Base-by-base conservation (phyloP, 2,797 vertebrate species). In the Ctenopoma multispine region DNA sequence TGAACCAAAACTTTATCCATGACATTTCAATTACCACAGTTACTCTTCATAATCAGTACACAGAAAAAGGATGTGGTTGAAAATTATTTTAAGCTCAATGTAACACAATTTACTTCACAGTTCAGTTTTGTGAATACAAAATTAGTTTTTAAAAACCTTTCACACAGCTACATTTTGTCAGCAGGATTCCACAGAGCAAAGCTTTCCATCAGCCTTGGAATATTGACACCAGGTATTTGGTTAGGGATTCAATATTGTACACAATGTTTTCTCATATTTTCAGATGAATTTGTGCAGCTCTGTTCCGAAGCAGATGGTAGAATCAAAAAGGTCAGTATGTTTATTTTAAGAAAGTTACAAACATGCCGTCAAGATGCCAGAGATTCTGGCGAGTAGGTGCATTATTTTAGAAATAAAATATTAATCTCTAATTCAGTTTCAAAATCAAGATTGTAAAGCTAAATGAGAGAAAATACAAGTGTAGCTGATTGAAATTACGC, bases 141-240 rank as follows among this genome's bases (percentile, higher is more conserved):
- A 60, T 61, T 1, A 69, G 68, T 60, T 76, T 79, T 72, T 62
- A 20, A 20, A 63, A 75, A 67, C 4, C 27, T 61, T 54, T 58
- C 7, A 41, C 31, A 40, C 11, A n/a, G 34, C 18, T 34, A 5
- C 17, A 31, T 65, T 69, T 56, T 43, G 41, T 40, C 46, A 46
- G 24, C 23, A 8, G 43, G 48, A 48, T 44, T 46, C 7, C 44
- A 55, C 3, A 29, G 14, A 43, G 18, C 8, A 5, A 54, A 5
- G 1, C 1, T 47, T 71, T 76, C 40, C 50, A 55, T 64, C 17
- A 34, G 6, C 9, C 14, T 14, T 50, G 5, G 0, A 55, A 49
- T 4, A 12, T 13, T 18, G 7, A 63, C 7, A 29, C 29, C 20
- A 61, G 15, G 13, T 54, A 20, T 54, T 56, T 48, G 6, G 15